A percentile compares a stretch with the other conserved stretches of the same genome.
Conservation (phyloP, 1,140 invertebrate genomes). For the Cotesia vestalis region DNA sequence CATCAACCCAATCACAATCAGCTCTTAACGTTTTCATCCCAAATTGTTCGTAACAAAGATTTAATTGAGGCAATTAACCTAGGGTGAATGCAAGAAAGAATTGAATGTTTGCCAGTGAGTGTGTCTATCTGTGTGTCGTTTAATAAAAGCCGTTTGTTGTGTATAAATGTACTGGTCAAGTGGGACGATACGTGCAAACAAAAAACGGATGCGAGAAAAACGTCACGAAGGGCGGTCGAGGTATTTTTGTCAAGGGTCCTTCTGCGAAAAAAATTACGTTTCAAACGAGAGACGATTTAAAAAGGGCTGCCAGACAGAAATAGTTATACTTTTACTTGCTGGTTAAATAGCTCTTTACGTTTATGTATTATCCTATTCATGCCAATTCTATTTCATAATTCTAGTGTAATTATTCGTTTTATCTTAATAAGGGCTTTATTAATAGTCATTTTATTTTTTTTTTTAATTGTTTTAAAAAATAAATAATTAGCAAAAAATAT, state of each 20-base stretch:
- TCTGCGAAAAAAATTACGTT: slow-evolving; percentile 12
- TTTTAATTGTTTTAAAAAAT: too few species aligned
- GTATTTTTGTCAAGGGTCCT: slow-evolving; percentile 12
- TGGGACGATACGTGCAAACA: slow-evolving; percentile 18
- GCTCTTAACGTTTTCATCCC: slow-evolving; percentile 40
- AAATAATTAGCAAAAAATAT: too few species aligned
- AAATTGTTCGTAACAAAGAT: slow-evolving; percentile 54
- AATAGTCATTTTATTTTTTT: too few species aligned
- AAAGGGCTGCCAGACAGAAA: slow-evolving; percentile 2
- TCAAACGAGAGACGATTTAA: slow-evolving; percentile 13
- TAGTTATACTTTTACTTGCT: slow-evolving; percentile 3
- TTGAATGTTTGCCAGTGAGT: slow-evolving; percentile 34
- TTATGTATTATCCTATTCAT: too few species aligned
- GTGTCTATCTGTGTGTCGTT: too few species aligned
- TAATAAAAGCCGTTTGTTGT: slow-evolving; percentile 32
- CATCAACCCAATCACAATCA: slow-evolving; percentile 20
- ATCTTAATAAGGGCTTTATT: too few species aligned
- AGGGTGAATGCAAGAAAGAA: slow-evolving; percentile 15
- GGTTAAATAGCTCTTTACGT: neutral
- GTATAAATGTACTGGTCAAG: slow-evolving; percentile 32
- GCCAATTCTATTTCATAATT: too few species aligned
- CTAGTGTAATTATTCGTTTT: too few species aligned
- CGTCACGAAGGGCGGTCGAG: slow-evolving; percentile 23
- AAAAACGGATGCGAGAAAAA: slow-evolving; percentile 17
- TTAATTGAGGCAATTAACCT: slow-evolving; percentile 57